Conservation (phyloP, 2,888 invertebrate species). For the Acanthopleura granulata region DNA sequence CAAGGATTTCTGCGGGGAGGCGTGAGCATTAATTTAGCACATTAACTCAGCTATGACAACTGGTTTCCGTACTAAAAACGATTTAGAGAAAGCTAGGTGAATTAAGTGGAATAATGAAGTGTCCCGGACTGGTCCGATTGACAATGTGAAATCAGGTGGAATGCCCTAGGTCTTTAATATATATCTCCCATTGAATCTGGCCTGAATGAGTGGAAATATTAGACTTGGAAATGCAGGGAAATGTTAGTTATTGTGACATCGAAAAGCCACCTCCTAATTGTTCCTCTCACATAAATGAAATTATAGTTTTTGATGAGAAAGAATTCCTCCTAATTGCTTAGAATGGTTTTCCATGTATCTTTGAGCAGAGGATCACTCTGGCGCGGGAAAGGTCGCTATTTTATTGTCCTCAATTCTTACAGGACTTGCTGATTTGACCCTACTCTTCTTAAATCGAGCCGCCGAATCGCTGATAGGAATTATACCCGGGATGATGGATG, state of each 20-base stretch:
- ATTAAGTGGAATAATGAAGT: not conserved
- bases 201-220: not conserved
- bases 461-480: slow-evolving; percentile 10
- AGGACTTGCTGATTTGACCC: not conserved
- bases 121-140: not conserved
- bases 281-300: slow-evolving; percentile 13
- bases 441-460: not conserved
- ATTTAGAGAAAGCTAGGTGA: slow-evolving; percentile 3
- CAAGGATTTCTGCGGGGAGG: too few species aligned
- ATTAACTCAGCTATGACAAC: too few species aligned
- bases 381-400: not conserved
- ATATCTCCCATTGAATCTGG: not conserved
- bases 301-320: slow-evolving; percentile 13
- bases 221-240: not conserved
- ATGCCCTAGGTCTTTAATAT: not conserved
- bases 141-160: not conserved
- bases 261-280: slow-evolving; percentile 1
- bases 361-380: not conserved
- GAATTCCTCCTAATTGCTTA: slow-evolving; percentile 4
- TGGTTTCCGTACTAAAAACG: not conserved
- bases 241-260: not conserved
- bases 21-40: too few species aligned
- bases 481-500: not conserved
- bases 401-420: not conserved
- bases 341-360: slow-evolving; percentile 13